phyloP scores from a whole-genome alignment of 1,140 invertebrate genomes.

The Rhyzopertha dominica region DNA sequence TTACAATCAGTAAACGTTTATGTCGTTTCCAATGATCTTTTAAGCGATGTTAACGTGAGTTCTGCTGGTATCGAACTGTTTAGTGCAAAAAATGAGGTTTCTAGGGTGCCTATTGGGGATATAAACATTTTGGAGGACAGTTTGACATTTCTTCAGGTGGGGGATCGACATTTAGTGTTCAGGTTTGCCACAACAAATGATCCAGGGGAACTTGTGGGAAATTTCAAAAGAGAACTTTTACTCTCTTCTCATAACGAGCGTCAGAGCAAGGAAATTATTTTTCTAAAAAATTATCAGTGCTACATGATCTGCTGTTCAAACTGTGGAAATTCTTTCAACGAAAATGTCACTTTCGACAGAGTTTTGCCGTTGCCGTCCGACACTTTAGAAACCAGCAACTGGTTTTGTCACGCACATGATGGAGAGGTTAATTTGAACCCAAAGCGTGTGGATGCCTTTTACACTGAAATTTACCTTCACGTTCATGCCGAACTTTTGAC shows the following conservation, averaged over 20 bases:
- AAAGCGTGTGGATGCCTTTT: slow-evolving; percentile 49
- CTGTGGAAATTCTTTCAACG: slow-evolving; percentile 47
- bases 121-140: slow-evolving; percentile 42
- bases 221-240: slow-evolving; percentile 51
- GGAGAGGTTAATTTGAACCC: slow-evolving; percentile 42
- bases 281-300: slow-evolving; percentile 40
- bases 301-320: slow-evolving; percentile 49
- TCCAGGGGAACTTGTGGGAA: slow-evolving; percentile 39
- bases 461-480: slow-evolving; percentile 49
- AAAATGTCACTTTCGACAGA: slow-evolving; percentile 46
- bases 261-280: slow-evolving; percentile 38
- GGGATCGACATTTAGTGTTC: slow-evolving; percentile 35
- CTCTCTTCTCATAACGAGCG: slow-evolving; percentile 21
- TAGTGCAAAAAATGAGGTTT: slow-evolving; percentile 25
- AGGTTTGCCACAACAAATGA: slow-evolving; percentile 28
- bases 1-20: slow-evolving; percentile 53
- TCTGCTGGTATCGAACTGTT: slow-evolving; percentile 45
- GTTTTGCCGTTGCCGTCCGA: slow-evolving; percentile 52
- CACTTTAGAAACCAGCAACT: slow-evolving; percentile 51
- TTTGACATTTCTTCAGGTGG: slow-evolving; percentile 29
- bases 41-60: slow-evolving; percentile 36
- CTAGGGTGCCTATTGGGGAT: slow-evolving; percentile 45
- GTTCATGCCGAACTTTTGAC: slow-evolving; percentile 46
- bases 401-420: slow-evolving; percentile 51
- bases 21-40: slow-evolving; percentile 47